phyloP scores from a whole-genome alignment of 2,797 vertebrate genomes.

The Fringilla coelebs region DNA sequence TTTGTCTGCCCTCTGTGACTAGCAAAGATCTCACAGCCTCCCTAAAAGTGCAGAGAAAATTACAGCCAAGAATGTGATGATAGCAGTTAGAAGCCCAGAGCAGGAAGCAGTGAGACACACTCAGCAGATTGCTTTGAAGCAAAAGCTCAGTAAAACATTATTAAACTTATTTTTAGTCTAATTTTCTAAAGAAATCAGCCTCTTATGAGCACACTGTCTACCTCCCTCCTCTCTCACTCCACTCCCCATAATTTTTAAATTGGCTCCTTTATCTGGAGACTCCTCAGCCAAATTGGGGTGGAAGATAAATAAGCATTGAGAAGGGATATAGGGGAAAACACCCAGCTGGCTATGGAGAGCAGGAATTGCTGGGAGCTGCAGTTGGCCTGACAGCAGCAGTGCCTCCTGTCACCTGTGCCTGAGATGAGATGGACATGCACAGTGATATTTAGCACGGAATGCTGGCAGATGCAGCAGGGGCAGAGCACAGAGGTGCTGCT shows the following conservation, averaged over 20 bases:
- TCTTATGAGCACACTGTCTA: background rate
- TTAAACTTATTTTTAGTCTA: conserved; percentile 38
- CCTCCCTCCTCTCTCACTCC: background rate
- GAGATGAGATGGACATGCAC: background rate
- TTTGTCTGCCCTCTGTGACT: conserved; percentile 9
- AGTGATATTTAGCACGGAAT: background rate
- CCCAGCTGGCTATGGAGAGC: background rate
- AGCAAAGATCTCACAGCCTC: background rate
- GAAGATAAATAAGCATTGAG: background rate
- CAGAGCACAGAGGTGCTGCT: background rate
- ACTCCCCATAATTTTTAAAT: conserved; percentile 12
- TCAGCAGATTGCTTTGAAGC: conserved; percentile 15
- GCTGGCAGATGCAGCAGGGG: background rate
- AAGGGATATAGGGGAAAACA: background rate
- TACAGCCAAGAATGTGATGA: conserved; percentile 10
- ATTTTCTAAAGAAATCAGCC: conserved; percentile 10
- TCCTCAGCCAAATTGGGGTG: background rate
- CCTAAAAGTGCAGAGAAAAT: conserved; percentile 24
- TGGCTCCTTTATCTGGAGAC: background rate
- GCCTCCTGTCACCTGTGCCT: background rate
- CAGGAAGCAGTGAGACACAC: background rate
- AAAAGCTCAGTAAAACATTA: conserved; percentile 13
- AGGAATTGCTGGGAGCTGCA: background rate
- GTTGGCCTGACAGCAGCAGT: fast-evolving
- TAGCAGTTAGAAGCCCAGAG: background rate